Conservation (phyloP, 2,113 vertebrate genomes). For the Solea senegalensis region DNA sequence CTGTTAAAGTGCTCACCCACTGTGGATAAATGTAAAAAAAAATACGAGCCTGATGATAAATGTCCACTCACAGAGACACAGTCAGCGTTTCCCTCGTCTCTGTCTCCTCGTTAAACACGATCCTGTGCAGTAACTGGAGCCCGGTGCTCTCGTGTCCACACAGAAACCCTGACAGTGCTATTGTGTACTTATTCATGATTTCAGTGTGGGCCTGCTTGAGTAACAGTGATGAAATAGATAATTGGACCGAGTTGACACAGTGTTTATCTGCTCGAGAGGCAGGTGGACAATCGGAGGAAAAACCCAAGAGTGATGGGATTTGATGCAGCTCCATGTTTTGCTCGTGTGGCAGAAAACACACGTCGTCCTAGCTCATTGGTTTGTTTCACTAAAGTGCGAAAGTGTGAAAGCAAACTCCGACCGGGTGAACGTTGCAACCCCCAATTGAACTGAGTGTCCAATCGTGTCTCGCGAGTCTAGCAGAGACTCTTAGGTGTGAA, state of each 20-base stretch:
- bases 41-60: slow-evolving; percentile 24
- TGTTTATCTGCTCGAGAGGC: neutral
- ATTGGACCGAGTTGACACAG: neutral
- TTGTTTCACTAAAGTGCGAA: too few relatives aligned
- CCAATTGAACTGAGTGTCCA: too few relatives aligned
- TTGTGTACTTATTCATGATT: slow-evolving; percentile 17
- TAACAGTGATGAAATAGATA: neutral
- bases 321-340: too few relatives aligned
- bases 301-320: too few relatives aligned
- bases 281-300: neutral
- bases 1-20: neutral
- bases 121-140: slow-evolving; percentile 60
- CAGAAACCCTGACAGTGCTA: slow-evolving; percentile 7
- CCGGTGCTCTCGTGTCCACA: slow-evolving; percentile 34
- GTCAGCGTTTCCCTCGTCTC: slow-evolving; percentile 27
- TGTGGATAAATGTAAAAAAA: slow-evolving; percentile 8
- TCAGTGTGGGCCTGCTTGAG: slow-evolving; percentile 2
- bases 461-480: too few relatives aligned
- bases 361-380: too few relatives aligned
- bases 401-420: too few relatives aligned
- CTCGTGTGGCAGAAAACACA: too few relatives aligned
- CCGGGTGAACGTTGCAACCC: too few relatives aligned
- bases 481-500: too few relatives aligned
- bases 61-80: neutral
- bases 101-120: slow-evolving; percentile 62